phyloP scores from a whole-genome alignment of 2,888 invertebrate species.

The Leptopilina drosophilae region DNA sequence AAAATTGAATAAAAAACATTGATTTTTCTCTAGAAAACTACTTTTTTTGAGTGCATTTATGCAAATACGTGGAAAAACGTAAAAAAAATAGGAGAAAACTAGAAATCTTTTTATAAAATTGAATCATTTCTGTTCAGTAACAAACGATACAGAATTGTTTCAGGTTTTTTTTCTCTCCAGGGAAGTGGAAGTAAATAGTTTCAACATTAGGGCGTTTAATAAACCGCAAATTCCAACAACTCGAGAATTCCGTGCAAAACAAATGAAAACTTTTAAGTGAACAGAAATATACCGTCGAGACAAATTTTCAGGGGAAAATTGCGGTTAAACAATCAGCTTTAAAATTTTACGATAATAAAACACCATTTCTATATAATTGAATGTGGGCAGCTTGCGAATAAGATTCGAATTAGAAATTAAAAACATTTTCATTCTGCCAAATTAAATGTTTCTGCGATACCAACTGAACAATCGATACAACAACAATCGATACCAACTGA shows the following conservation, averaged over 20 bases:
- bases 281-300: conserved; percentile 33
- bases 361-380: not conserved
- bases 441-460: not conserved
- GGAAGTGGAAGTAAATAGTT: conserved; percentile 38
- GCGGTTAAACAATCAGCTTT: not conserved
- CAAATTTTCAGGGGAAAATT: conserved; percentile 15
- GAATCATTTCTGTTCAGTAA: conserved; percentile 53
- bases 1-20: too few species aligned
- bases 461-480: too few species aligned
- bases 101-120: conserved; percentile 29
- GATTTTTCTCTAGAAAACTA: too few species aligned
- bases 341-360: conserved; percentile 3
- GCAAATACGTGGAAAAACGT: too few species aligned
- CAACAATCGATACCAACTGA: too few species aligned
- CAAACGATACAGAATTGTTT: conserved; percentile 54
- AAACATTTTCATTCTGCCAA: too few species aligned
- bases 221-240: conserved; percentile 40
- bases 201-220: conserved; percentile 45
- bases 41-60: too few species aligned
- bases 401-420: too few species aligned
- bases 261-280: conserved; percentile 34
- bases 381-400: not conserved
- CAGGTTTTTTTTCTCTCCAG: conserved; percentile 39
- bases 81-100: not conserved
- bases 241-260: conserved; percentile 18